phyloP scores from a whole-genome alignment of 2,888 invertebrate genomes.

The Drosophila quinaria region DNA sequence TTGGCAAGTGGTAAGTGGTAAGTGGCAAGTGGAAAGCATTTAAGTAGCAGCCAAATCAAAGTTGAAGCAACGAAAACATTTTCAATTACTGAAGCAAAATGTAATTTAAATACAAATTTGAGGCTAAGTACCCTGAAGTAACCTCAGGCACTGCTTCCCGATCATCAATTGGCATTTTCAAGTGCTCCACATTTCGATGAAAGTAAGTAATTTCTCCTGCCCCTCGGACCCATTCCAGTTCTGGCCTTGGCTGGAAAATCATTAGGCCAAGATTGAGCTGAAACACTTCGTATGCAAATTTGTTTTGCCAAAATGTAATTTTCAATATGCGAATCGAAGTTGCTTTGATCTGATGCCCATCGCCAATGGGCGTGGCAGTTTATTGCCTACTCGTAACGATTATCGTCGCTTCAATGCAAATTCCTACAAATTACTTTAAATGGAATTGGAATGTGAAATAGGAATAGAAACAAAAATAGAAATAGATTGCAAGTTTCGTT shows the following conservation, averaged over 20 bases:
- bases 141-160: slow-evolving; percentile 25
- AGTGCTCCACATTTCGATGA: slow-evolving; percentile 46
- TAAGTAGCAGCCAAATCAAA: slow-evolving; percentile 61
- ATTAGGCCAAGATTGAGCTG: slow-evolving; percentile 63
- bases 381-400: slow-evolving; percentile 65
- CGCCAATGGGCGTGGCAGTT: slow-evolving; percentile 56
- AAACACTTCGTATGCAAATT: slow-evolving; percentile 76
- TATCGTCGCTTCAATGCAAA: slow-evolving; percentile 67
- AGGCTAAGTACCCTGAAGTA: slow-evolving; percentile 33
- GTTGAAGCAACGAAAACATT: slow-evolving; percentile 48
- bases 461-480: slow-evolving; percentile 3
- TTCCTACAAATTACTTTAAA: slow-evolving; percentile 62
- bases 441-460: slow-evolving; percentile 34
- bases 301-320: slow-evolving; percentile 66
- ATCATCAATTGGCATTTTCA: slow-evolving; percentile 55
- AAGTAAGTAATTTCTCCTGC: slow-evolving; percentile 38
- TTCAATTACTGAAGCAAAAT: slow-evolving; percentile 61
- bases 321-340: slow-evolving; percentile 48
- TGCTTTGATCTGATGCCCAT: slow-evolving; percentile 44
- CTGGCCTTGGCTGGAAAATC: slow-evolving; percentile 62
- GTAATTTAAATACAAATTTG: slow-evolving; percentile 64
- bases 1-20: slow-evolving; percentile 1
- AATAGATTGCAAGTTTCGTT: slow-evolving; percentile 7
- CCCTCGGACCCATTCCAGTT: neutral
- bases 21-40: slow-evolving; percentile 39